These are phyloP conservation scores for Elymnias hypermnestra DNA, from an alignment of 1,140 invertebrate species.

Conservation along the genomic window DNA sequence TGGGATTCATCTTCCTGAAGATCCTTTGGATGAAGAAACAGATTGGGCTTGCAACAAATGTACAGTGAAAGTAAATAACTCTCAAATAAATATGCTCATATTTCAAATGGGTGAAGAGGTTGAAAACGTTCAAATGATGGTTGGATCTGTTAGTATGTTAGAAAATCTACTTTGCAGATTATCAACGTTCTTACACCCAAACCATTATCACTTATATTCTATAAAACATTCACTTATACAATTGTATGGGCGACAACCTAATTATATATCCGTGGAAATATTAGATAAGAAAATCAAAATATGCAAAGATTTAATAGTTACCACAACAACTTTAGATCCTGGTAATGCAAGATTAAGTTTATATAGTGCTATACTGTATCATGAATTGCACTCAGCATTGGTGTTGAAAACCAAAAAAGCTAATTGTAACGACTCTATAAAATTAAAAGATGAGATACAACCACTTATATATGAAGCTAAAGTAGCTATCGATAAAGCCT, in stretches of 20 bases:
- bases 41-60: slow-evolving; percentile 87
- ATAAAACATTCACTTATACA: slow-evolving; percentile 88
- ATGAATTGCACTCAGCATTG: slow-evolving; percentile 80
- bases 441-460: slow-evolving; percentile 43
- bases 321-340: slow-evolving; percentile 82
- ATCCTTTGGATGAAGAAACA: slow-evolving; percentile 81
- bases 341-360: slow-evolving; percentile 81
- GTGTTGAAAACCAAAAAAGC: slow-evolving; percentile 73
- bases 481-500: slow-evolving; percentile 40
- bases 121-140: slow-evolving; percentile 78
- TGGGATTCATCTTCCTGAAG: slow-evolving; percentile 80
- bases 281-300: slow-evolving; percentile 80
- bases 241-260: slow-evolving; percentile 81
- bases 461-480: slow-evolving; percentile 47
- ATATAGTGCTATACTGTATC: slow-evolving; percentile 83
- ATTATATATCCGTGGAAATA: slow-evolving; percentile 77
- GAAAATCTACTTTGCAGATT: slow-evolving; percentile 80
- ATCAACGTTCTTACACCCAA: slow-evolving; percentile 83
- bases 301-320: slow-evolving; percentile 81
- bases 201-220: slow-evolving; percentile 88
- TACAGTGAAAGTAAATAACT: slow-evolving; percentile 74
- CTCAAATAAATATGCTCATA: slow-evolving; percentile 76
- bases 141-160: slow-evolving; percentile 77
- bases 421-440: slow-evolving; percentile 51
- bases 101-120: slow-evolving; percentile 85